Base-by-base conservation (phyloP, 1,140 invertebrate species). In the Drosophila pallidifrons region DNA sequence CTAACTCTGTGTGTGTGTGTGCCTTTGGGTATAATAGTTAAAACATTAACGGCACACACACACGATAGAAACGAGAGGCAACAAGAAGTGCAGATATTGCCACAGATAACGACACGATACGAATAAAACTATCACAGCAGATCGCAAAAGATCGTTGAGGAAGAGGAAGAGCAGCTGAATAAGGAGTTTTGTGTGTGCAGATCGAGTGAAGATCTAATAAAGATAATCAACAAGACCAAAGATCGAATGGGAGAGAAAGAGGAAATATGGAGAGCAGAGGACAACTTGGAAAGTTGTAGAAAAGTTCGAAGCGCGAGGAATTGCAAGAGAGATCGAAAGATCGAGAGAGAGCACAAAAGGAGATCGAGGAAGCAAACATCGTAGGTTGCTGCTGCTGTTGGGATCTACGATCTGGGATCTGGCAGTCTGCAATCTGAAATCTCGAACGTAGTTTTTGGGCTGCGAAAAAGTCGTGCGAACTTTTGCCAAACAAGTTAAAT, bases 391-490 rank as follows among this genome's bases (percentile, higher is more conserved):
- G 20, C 20, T 25, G 20, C 3, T 25, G 20, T 32, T 32, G 30
- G 30, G 11, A 41, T 41, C 38, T 41, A 10, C 3, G 38, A 41
- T 11, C 38, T 11, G 38, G 8, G 38, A 11, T 41, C 10, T 11
- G 11, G 38, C n/a, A n/a, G 13, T 43, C 41, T n/a, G 41, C 5
- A n/a, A 43, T 13, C 41, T 43, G 11, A 5, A 13, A 43, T 43
- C 41, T 43, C 5, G 11, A 13, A 7, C 11, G 8, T 11, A 10
- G 38, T 10, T 8, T 30, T 54, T 15, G 30, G 7, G n/a, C 28
- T 35, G 28, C 49, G 28, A 8, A 59, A 83, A 85, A 81, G 52
- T 86, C 69, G 66, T 78, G 77, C 78, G 66, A 86, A 86, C 66
- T 71, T 75, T 69, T 54, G 65, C 46, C 52, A 25, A 47, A 61